A percentile compares a stretch with the other conserved stretches of the same genome.
These are phyloP conservation scores for Bombus superbus DNA, from an alignment of 1,140 invertebrate genomes.

Conservation along the genomic window DNA sequence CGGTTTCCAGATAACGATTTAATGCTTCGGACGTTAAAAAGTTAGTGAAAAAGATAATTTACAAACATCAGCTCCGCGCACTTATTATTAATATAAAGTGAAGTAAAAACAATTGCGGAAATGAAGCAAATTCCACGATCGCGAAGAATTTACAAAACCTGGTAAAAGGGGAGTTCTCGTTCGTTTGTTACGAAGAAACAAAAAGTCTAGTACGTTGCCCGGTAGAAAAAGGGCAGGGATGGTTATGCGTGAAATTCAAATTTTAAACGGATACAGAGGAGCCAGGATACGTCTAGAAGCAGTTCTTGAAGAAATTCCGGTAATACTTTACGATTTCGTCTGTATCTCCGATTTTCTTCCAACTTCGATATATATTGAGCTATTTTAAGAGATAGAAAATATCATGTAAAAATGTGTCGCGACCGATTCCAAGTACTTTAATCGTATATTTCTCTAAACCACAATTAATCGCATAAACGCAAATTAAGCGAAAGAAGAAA, in stretches of 20 bases:
- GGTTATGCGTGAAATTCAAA: conserved; percentile 23
- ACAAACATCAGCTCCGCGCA: neutral
- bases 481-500: too few relatives aligned
- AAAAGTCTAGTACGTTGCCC: neutral
- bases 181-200: too few relatives aligned
- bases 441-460: too few relatives aligned
- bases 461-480: too few relatives aligned
- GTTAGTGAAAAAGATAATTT: neutral
- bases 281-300: neutral
- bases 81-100: neutral
- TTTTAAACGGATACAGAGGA: neutral
- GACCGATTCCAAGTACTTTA: too few relatives aligned
- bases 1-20: neutral
- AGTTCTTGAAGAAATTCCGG: neutral
- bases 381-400: too few relatives aligned
- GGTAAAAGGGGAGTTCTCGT: too few relatives aligned
- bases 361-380: too few relatives aligned
- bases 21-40: neutral
- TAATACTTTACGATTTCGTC: too few relatives aligned
- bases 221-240: neutral
- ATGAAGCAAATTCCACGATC: neutral
- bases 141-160: neutral
- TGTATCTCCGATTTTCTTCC: too few relatives aligned
- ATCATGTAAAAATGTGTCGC: too few relatives aligned
- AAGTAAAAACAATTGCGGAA: neutral